Base-by-base conservation (phyloP, 2,113 vertebrate genomes). In the Donacobius atricapilla region DNA sequence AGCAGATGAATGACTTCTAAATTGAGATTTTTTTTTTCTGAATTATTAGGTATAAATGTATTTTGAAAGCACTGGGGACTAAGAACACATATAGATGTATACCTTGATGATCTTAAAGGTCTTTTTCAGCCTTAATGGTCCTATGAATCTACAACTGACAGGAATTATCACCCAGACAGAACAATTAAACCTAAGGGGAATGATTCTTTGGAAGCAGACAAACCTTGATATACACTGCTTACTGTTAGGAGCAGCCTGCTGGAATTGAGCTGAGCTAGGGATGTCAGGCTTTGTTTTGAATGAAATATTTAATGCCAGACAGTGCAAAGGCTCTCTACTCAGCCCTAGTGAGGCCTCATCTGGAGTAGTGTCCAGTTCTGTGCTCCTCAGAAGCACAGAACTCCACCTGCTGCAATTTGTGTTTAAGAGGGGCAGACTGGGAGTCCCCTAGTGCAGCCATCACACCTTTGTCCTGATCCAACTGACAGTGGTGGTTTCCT, bases 401-500 rank as follows among this genome's bases (percentile, higher is more conserved):
- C n/a, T n/a, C n/a, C n/a, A 27, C 33, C 33, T 51, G 33, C 39
- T 60, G 25, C 6, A 24, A 3, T 44, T 60, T 69, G 20, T 51
- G 31, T 40, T 71, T 18, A 53, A 64, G 54, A 82, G 54, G 37
- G 48, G 35, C 5, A 15, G 18, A 13, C 11, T 22, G 35, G 2
- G 12, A 51, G 50, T 69, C 45, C 63, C 30, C 5, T 58, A 20
- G 39, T 15, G 51, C 20, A 22, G 10, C 21, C 8, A 4, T 37
- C 17, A 15, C 1, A 14, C n/a, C 28, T 58, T 39, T 23, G 3
- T 58, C 48, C 39, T 35, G 40, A 21, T n/a, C 44, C 30, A 33
- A 11, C 1, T 64, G 48, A 48, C 0, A 0, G 28, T 51, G 37
- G 40, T 47, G 6, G 15, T 12, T 70, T 25, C 65, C 60, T n/a